Conservation (phyloP, 2,113 vertebrate genomes). For the Mirza zaza region DNA sequence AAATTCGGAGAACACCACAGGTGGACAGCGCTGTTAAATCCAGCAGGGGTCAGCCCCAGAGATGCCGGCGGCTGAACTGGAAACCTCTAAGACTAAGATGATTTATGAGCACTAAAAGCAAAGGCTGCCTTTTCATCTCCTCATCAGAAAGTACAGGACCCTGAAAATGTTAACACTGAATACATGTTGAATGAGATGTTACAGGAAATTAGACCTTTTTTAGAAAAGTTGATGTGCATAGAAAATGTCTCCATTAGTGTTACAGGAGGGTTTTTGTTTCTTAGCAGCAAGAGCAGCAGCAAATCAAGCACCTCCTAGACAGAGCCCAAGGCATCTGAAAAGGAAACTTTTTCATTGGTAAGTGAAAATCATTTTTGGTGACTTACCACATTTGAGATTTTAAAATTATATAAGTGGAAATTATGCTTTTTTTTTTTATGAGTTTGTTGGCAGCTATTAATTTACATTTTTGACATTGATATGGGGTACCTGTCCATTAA, state of each 20-base stretch:
- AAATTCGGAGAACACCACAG: fast-evolving
- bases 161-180: background rate
- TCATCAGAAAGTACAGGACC: background rate
- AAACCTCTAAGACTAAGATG: background rate
- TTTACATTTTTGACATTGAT: background rate
- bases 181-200: background rate
- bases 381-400: background rate
- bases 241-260: background rate
- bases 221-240: background rate
- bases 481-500: background rate
- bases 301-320: background rate
- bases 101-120: background rate
- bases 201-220: background rate
- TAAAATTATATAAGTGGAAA: background rate
- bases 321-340: background rate
- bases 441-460: background rate
- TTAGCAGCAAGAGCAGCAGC: background rate
- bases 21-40: fast-evolving
- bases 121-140: background rate
- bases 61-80: background rate
- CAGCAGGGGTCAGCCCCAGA: background rate
- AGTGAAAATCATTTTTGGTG: background rate
- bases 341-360: background rate
- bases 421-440: background rate
- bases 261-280: background rate